Percentiles rank a stretch among this genome's conserved stretches.
Conservation (phyloP, 1,140 invertebrate species). For the Drosophila kikkawai region DNA sequence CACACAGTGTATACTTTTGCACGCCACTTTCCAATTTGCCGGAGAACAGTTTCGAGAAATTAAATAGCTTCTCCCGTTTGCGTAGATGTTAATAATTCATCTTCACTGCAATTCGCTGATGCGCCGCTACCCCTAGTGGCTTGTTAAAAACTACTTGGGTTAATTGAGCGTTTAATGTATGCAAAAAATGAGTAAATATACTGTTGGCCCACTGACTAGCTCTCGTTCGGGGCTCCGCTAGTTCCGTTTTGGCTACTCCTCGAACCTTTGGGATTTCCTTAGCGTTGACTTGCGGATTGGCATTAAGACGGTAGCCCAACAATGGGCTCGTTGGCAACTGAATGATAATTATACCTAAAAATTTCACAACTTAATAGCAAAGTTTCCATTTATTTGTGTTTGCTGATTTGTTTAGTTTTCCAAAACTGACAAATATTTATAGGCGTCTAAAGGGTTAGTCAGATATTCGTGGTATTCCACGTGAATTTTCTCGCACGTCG, state of each 20-base stretch:
- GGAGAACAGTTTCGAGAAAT: constrained; percentile 4
- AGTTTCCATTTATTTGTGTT: constrained; percentile 18
- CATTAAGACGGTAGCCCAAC: not conserved
- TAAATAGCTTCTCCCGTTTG: not conserved
- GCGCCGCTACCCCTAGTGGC: constrained; percentile 14
- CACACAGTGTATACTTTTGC: constrained; percentile 13
- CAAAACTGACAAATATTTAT: constrained; percentile 39
- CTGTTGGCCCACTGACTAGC: not conserved
- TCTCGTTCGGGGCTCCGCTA: not conserved
- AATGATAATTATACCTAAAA: constrained; percentile 40
- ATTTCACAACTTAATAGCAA: constrained; percentile 46
- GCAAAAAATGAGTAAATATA: constrained; percentile 15
- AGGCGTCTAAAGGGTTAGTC: constrained; percentile 25
- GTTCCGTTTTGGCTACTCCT: not conserved
- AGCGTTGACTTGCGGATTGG: constrained; percentile 3
- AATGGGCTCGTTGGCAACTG: constrained; percentile 22
- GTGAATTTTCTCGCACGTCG: constrained; percentile 16
- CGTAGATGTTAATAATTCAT: constrained; percentile 33
- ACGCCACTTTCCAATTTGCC: constrained; percentile 33
- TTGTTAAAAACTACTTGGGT: constrained; percentile 27
- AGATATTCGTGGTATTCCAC: constrained; percentile 39
- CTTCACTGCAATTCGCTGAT: constrained; percentile 5
- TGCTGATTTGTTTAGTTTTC: constrained; percentile 23
- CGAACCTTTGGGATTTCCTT: constrained; percentile 21
- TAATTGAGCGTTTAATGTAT: constrained; percentile 54